Evolutionary conservation across 2,113 vertebrate species (phyloP).

Genomic region (Vidua macroura): DNA sequence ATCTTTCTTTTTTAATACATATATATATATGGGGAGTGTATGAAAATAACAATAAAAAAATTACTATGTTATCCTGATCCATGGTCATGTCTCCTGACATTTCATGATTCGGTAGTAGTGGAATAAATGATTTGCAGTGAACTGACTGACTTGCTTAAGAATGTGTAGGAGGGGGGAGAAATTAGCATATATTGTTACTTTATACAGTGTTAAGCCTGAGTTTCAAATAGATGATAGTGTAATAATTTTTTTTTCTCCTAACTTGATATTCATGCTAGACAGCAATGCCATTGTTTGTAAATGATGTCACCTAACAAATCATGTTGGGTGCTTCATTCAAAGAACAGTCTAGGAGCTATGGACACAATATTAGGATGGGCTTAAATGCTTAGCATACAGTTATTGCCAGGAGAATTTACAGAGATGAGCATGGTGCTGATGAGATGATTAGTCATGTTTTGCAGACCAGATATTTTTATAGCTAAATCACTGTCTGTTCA

Average conservation of each 20-base stretch:
- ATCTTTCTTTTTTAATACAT: neutral
- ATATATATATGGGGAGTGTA: neutral
- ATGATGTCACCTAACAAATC: conserved; percentile 26
- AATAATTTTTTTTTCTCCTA: neutral
- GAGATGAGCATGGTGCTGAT: neutral
- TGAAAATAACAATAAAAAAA: neutral
- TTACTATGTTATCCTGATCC: neutral
- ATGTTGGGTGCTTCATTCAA: neutral
- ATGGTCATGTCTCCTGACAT: neutral
- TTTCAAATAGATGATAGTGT: neutral
- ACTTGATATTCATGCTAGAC: neutral
- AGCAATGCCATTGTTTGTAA: conserved; percentile 21
- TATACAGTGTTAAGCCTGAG: neutral
- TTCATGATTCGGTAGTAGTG: conserved; percentile 2
- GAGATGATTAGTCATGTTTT: neutral
- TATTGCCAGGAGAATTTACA: neutral
- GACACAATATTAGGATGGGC: neutral
- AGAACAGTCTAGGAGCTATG: neutral
- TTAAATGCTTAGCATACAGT: neutral
- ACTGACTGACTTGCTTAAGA: conserved; percentile 41
- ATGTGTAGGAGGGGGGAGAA: conserved; percentile 15
- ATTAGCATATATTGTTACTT: conserved; percentile 35
- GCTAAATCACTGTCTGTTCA: neutral
- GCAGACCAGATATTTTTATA: neutral
- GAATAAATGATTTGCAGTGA: conserved; percentile 40